Base-by-base conservation (phyloP, 1,140 invertebrate genomes). In the Ceratitis capitata region DNA sequence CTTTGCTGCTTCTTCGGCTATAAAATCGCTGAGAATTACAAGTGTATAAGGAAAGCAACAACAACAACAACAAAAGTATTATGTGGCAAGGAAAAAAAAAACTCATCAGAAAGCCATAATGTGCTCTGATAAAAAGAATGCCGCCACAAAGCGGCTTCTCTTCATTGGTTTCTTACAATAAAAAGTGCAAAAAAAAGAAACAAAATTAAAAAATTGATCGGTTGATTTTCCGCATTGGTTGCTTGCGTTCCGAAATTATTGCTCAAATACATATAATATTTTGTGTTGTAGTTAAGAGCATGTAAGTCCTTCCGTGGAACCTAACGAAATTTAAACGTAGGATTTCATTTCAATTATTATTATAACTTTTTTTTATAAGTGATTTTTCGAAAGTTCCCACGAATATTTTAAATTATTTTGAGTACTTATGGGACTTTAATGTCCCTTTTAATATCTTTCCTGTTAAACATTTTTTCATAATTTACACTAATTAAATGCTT, bases 21-120 rank as follows among this genome's bases (percentile, higher is more conserved):
- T 69, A 69, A 69, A 69, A 69, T 19, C 61, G 61, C 32, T 69
- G 61, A 69, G 61, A 35, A 69, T 69, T 69, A 69, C 61, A 69
- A 69, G 61, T 69, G 61, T 69, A 69, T 45, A 78, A 78, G 45
- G 23, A 9, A 7, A 42, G 26, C 9, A 16, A 45, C 39, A 19
- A 45, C 69, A 78, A 45, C 39, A 78, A 6, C 69, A 78, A 45
- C 64, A 39, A 69, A n/a, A 74, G 51, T 23, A 7, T 56, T 56
- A 56, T 56, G 51, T 56, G 51, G 51, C 51, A 23, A 56, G 51
- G 19, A 23, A 56, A n/a, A 7, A 0, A 6, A 39, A 78, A 78
- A 78, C 69, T 78, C 69, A 78, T 78, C 69, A 78, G 39, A 78
- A 78, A 78, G 69, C 39, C 69, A 78, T 78, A 78, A 78, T 78